Conservation (phyloP, 2,113 vertebrate genomes). For the Strix uralensis region DNA sequence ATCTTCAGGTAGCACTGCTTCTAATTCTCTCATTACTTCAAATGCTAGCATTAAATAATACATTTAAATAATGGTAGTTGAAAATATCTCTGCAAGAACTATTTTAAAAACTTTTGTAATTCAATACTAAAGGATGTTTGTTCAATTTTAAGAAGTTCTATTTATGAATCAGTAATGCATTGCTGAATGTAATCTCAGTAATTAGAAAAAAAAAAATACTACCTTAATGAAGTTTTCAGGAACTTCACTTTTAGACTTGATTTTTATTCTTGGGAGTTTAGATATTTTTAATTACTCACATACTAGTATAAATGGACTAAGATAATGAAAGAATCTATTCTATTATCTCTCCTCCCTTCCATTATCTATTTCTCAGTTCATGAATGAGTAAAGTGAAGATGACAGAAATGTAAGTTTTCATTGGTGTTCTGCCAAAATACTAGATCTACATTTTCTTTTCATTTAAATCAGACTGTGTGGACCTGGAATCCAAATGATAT, state of each 20-base stretch:
- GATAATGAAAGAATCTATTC: neutral
- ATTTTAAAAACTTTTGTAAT: neutral
- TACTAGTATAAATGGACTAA: neutral
- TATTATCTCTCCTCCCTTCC: neutral
- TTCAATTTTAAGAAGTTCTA: neutral
- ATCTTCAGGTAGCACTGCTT: neutral
- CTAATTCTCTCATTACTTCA: neutral
- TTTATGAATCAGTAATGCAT: neutral
- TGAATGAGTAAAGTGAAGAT: neutral
- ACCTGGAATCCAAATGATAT: neutral
- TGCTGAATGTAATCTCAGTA: neutral
- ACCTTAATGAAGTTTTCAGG: neutral
- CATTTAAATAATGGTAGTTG: neutral
- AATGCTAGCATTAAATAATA: neutral
- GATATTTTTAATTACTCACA: neutral
- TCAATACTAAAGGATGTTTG: neutral
- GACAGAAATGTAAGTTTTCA: neutral
- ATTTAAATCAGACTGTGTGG: neutral
- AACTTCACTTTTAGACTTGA: fast-evolving
- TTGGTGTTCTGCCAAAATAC: neutral
- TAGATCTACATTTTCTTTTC: neutral
- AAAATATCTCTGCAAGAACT: neutral
- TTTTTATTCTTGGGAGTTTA: neutral
- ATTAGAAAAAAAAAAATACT: neutral
- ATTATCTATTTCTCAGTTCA: neutral